Evolutionary conservation across 1,140 invertebrate genomes (phyloP).

Genomic region (Diprion similis): DNA sequence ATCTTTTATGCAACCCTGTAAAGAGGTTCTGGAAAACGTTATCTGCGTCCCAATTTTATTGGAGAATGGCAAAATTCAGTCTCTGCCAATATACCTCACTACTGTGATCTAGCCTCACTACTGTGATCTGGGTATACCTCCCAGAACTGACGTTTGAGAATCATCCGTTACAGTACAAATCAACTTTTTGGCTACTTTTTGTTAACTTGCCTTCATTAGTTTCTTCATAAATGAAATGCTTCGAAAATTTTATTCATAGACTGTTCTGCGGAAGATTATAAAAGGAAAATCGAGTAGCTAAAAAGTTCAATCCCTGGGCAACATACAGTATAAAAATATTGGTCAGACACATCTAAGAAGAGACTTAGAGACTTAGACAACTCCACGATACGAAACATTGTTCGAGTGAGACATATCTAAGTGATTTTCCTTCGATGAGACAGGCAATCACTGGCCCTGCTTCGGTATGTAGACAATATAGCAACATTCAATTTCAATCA

Average conservation of each 20-base stretch:
- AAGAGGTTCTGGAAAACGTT: not conserved
- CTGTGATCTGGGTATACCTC: no score
- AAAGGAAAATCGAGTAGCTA: not conserved
- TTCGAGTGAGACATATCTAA: slow-evolving; percentile 17
- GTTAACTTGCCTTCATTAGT: not conserved
- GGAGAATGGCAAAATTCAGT: no score
- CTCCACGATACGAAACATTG: not conserved
- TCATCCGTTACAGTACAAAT: no score
- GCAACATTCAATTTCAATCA: not conserved
- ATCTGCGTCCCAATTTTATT: not conserved
- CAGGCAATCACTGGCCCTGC: slow-evolving; percentile 9
- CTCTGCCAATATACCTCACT: no score
- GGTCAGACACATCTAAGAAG: not conserved
- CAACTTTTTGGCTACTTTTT: not conserved
- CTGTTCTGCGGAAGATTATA: not conserved
- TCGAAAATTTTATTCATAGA: not conserved
- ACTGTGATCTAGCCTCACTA: no score
- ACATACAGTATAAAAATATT: not conserved
- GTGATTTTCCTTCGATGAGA: slow-evolving; percentile 8
- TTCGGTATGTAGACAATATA: slow-evolving; percentile 8
- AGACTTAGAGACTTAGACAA: not conserved
- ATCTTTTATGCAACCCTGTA: no score
- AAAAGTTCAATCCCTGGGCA: not conserved
- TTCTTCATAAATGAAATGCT: not conserved
- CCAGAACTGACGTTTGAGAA: no score